These are phyloP conservation scores for Leptopilina syphax DNA, from an alignment of 2,888 invertebrate species.

Conservation along the genomic window DNA sequence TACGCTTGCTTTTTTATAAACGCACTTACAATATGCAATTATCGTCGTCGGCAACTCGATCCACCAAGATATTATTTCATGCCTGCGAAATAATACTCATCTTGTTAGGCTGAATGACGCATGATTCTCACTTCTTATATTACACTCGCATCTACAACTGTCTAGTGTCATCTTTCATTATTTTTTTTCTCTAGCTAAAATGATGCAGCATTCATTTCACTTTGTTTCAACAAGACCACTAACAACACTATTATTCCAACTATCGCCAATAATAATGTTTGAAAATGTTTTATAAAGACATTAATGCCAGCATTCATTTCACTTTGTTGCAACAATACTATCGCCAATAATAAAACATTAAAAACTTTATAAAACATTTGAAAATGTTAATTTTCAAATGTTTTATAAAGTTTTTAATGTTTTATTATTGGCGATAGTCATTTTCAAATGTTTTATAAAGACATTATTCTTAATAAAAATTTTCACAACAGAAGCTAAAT, in stretches of 20 bases:
- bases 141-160: slow-evolving; percentile 1
- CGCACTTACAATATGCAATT: slow-evolving; percentile 27
- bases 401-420: no score
- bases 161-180: slow-evolving; percentile 7
- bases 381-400: no score
- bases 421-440: no score
- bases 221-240: background rate
- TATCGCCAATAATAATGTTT: no score
- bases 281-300: no score
- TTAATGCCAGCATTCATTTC: background rate
- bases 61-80: slow-evolving; percentile 36
- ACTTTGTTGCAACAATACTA: background rate
- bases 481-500: no score
- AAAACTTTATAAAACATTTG: no score
- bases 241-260: no score
- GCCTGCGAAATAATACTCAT: slow-evolving; percentile 34
- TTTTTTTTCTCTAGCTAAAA: no score
- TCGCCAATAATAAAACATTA: no score
- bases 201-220: background rate
- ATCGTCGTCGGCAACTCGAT: slow-evolving; percentile 30
- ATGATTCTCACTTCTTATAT: slow-evolving; percentile 29
- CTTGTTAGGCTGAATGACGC: slow-evolving; percentile 30
- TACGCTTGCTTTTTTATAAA: slow-evolving; percentile 4
- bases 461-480: no score
- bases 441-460: no score